Evolutionary conservation across 2,888 invertebrate species (phyloP).

Genomic region (Pedicia rivosa): DNA sequence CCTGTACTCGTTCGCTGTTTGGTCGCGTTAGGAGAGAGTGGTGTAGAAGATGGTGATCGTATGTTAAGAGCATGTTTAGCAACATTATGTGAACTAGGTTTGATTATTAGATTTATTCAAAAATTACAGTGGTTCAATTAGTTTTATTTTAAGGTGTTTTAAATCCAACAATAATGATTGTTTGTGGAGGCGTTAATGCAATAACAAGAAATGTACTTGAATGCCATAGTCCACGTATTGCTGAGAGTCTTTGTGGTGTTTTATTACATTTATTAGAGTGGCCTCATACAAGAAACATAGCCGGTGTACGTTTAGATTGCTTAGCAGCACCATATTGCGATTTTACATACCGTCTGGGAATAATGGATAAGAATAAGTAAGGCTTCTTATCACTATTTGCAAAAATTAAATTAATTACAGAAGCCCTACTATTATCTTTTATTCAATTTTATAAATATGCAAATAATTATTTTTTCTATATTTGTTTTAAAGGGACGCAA

Average conservation of each 20-base stretch:
- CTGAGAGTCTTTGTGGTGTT: conserved; percentile 80
- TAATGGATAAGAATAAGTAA: conserved; percentile 55
- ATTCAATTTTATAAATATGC: not conserved
- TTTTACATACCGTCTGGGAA: conserved; percentile 60
- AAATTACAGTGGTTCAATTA: no score
- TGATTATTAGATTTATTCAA: no score
- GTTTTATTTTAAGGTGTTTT: conserved; percentile 33
- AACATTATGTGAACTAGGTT: conserved; percentile 75
- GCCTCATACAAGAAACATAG: conserved; percentile 60
- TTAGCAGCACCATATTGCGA: conserved; percentile 90
- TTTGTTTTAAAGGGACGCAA: conserved; percentile 40
- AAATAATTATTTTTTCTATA: not conserved
- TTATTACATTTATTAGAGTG: conserved; percentile 71
- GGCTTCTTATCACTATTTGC: conserved; percentile 9
- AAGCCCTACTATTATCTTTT: not conserved
- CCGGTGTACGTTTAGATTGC: conserved; percentile 67
- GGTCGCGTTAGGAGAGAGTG: conserved; percentile 66
- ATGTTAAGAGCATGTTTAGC: conserved; percentile 74
- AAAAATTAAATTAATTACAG: conserved; percentile 1
- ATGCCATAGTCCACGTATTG: conserved; percentile 74
- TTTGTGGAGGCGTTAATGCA: conserved; percentile 69
- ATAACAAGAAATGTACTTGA: conserved; percentile 68
- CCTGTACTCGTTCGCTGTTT: conserved; percentile 62
- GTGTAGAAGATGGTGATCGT: conserved; percentile 64
- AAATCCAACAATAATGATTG: conserved; percentile 64